Base-by-base conservation (phyloP, 2,797 vertebrate genomes). In the Acipenser transmontanus region DNA sequence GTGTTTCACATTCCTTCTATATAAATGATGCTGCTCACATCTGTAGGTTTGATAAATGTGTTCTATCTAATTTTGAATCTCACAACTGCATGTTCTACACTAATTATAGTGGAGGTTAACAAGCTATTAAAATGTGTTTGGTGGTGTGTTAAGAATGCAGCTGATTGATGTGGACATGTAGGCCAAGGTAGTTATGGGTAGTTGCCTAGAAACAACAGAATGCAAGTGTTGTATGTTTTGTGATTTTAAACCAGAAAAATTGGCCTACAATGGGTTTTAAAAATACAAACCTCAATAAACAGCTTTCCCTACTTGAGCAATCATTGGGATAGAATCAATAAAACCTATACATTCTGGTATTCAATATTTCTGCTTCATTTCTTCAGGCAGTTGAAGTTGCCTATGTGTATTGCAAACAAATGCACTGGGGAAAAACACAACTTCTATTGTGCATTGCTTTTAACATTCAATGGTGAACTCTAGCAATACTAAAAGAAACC, bases 301-400 rank as follows among this genome's bases (percentile, higher is more conserved):
- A 74, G 65, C 81, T 70, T 59, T 79, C 71, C 71, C 74, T 78
- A 71, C 72, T 81, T 66, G 72, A 67, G 74, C 76, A 78, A 65
- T 57, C 56, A 67, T 63, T 66, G 75, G 48, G 63, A 57, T 65
- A 67, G 64, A 69, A 68, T 70, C 69, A 82, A 81, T 72, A 69
- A 66, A 66, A 68, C 52, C 63, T 72, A 69, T 83, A 78, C 67
- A 70, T 70, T 76, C 65, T 70, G 8, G 79, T 77, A 76, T 77
- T 71, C 73, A 71, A 49, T 65, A 48, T 73, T 73, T 69, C 66
- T 73, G 52, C 71, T 71, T 57, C 12, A n/a, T 66, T 70, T 70
- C 66, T 20, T 60, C 66, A 65, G 13, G 63, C 66, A 61, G 67
- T 64, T 71, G 65, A 62, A 64, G 72, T 77, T 72, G 72, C 76